Conservation (phyloP, 2,113 vertebrate genomes). For the Neotoma lepida region DNA sequence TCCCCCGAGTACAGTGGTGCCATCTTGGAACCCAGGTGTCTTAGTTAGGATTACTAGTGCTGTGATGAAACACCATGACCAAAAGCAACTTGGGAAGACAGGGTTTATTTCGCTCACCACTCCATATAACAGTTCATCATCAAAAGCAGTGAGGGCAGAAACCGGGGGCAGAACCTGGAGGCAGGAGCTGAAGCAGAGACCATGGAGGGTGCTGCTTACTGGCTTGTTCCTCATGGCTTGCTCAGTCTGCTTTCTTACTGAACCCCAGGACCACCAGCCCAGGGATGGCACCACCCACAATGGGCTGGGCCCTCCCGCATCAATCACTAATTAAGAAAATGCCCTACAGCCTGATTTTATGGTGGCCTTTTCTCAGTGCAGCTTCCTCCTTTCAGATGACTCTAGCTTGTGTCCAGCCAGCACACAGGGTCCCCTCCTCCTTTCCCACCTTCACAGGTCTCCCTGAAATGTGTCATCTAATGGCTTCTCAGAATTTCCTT, state of each 20-base stretch:
- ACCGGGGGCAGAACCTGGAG: not conserved
- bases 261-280: not conserved
- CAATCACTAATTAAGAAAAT: not conserved
- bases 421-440: not conserved
- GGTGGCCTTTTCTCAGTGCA: not conserved
- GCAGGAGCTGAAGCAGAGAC: not conserved
- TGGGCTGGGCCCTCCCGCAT: not conserved
- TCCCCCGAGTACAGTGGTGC: not conserved
- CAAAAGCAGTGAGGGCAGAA: not conserved
- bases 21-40: not conserved
- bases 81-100: not conserved
- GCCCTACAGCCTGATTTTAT: not conserved
- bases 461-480: not conserved
- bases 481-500: slow-evolving; percentile 31
- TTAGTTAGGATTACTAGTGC: not conserved
- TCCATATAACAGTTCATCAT: too few relatives aligned
- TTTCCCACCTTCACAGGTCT: not conserved
- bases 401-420: not conserved
- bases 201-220: not conserved
- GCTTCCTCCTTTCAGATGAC: not conserved
- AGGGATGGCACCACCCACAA: not conserved
- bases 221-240: not conserved
- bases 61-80: not conserved
- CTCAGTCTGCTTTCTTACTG: not conserved
- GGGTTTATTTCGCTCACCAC: not conserved